Evolutionary conservation across 2,113 vertebrate species (phyloP).

Genomic region (Xerus inauris): DNA sequence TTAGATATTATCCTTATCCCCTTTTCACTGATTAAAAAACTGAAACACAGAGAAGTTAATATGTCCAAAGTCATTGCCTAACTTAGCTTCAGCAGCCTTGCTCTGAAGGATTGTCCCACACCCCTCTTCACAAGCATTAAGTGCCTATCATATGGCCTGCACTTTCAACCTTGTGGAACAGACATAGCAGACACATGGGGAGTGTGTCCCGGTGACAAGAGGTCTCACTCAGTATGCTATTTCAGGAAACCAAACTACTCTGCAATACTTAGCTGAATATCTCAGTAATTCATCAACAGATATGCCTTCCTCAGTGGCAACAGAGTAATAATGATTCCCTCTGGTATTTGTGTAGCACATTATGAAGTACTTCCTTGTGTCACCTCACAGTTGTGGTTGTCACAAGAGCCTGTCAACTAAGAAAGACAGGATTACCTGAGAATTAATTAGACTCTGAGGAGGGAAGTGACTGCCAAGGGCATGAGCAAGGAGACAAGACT

Average conservation of each 20-base stretch:
- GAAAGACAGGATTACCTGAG: slow-evolving; percentile 34
- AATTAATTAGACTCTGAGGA: slow-evolving; percentile 3
- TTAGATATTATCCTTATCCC: background rate
- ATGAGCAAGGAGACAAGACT: background rate
- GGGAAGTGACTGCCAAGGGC: background rate
- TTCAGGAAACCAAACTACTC: background rate
- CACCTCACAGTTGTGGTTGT: background rate
- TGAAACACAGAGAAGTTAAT: background rate
- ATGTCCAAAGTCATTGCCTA: background rate
- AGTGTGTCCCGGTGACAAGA: background rate
- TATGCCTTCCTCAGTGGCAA: background rate
- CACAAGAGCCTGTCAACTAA: background rate
- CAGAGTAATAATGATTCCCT: background rate
- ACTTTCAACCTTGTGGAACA: background rate
- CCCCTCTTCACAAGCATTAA: background rate
- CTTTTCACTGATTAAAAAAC: background rate
- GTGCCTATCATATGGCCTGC: background rate
- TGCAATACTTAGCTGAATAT: background rate
- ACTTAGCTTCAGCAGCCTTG: background rate
- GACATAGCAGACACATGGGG: background rate
- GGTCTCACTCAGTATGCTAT: background rate
- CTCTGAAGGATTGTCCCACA: background rate
- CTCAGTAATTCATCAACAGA: background rate
- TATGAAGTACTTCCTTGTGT: background rate
- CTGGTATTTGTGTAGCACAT: background rate